Conservation (phyloP, 2,888 invertebrate genomes). For the Drosophila dives region DNA sequence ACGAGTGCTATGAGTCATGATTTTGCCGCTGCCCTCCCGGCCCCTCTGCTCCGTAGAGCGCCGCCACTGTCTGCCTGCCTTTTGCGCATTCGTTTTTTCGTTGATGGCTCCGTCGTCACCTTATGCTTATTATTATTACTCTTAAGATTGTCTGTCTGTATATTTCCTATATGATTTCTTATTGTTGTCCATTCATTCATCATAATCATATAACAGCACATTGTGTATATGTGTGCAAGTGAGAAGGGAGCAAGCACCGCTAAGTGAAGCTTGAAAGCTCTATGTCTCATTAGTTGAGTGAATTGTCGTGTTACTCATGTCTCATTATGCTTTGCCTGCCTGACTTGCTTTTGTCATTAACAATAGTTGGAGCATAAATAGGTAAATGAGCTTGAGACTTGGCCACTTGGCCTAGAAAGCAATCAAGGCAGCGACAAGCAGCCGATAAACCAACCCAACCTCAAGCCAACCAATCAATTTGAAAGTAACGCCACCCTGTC, state of each 20-base stretch:
- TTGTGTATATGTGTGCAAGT: conserved; percentile 25
- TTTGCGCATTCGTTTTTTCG: conserved; percentile 74
- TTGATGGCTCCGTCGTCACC: conserved; percentile 72
- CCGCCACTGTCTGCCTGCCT: conserved; percentile 45
- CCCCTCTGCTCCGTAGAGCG: conserved; percentile 17
- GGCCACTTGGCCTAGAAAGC: conserved; percentile 78
- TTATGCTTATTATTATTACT: conserved; percentile 76
- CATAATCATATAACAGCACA: conserved; percentile 69
- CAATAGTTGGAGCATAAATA: conserved; percentile 47
- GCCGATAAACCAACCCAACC: conserved; percentile 17
- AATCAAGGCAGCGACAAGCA: conserved; percentile 56
- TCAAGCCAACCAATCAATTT: conserved; percentile 50
- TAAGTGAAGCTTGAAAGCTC: conserved; percentile 70
- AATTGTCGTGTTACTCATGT: conserved; percentile 65
- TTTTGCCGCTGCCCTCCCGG: conserved; percentile 47
- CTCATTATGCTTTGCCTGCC: conserved; percentile 63
- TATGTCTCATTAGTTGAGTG: conserved; percentile 66
- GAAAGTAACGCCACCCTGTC: conserved; percentile 67
- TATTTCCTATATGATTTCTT: conserved; percentile 69
- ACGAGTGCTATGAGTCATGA: conserved; percentile 78
- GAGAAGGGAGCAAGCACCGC: conserved; percentile 62
- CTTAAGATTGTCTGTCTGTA: conserved; percentile 65
- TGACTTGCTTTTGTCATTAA: conserved; percentile 65
- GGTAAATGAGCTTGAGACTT: conserved; percentile 48
- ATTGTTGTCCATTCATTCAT: conserved; percentile 76